phyloP scores from a whole-genome alignment of 1,140 invertebrate genomes.

The Leptinotarsa texana region DNA sequence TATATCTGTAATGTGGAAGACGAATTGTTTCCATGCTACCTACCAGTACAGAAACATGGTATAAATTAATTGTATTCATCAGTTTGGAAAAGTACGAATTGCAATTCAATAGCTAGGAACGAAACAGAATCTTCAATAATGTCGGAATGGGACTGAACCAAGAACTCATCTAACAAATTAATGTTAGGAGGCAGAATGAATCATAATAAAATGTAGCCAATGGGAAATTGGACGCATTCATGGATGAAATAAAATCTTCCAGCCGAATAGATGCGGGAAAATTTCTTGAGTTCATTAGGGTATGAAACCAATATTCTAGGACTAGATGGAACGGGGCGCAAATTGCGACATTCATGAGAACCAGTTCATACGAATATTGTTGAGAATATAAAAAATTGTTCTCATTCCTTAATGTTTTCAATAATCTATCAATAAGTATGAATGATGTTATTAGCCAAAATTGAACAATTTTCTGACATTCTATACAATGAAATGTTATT shows the following conservation, averaged over 20 bases:
- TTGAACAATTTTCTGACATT: too few relatives aligned
- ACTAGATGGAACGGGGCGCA: too few relatives aligned
- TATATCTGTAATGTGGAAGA: too few relatives aligned
- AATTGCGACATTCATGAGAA: not conserved
- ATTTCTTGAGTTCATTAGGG: conserved; percentile 14
- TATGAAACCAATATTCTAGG: conserved; percentile 14
- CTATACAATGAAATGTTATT: too few relatives aligned
- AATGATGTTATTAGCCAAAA: too few relatives aligned
- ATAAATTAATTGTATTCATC: too few relatives aligned
- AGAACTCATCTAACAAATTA: conserved; percentile 9
- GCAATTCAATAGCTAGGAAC: not conserved
- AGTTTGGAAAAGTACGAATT: too few relatives aligned
- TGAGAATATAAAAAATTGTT: too few relatives aligned
- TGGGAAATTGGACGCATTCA: conserved; percentile 15
- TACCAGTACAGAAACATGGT: not conserved
- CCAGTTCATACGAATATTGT: not conserved
- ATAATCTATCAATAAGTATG: too few relatives aligned
- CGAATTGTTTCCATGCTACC: too few relatives aligned
- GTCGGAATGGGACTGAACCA: not conserved
- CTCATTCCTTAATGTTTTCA: too few relatives aligned
- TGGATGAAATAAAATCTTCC: conserved; percentile 15
- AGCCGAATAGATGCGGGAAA: not conserved
- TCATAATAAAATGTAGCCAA: conserved; percentile 23
- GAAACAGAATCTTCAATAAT: conserved; percentile 9
- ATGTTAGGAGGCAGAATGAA: conserved; percentile 7